Percentiles rank a stretch among this genome's conserved stretches.
Evolutionary conservation across 2,113 vertebrate genomes (phyloP).

Genomic region (Sturnus vulgaris): DNA sequence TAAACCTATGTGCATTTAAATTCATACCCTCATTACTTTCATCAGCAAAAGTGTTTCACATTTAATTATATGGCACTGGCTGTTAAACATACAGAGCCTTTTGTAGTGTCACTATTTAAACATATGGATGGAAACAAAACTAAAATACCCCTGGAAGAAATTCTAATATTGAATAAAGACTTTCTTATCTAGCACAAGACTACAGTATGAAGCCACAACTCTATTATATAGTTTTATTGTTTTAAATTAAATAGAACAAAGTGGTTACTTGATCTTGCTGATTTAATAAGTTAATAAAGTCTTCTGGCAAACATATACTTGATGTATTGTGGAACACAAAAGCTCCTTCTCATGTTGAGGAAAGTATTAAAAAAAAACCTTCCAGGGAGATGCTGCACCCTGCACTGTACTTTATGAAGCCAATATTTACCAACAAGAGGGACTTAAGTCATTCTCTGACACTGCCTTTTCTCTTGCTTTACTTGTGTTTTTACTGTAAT

Average conservation of each 20-base stretch:
- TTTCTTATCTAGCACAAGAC: constrained; percentile 15
- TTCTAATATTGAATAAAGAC: neutral
- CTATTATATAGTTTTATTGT: constrained; percentile 69
- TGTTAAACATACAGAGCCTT: neutral
- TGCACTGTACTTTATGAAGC: neutral
- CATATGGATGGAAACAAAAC: neutral
- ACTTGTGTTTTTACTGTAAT: neutral
- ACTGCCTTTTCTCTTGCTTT: neutral
- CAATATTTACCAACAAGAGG: constrained; percentile 3
- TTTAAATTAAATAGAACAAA: constrained; percentile 65
- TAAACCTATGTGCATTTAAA: neutral
- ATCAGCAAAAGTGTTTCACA: neutral
- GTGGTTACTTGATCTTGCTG: constrained; percentile 54
- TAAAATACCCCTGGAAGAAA: neutral
- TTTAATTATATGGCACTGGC: neutral
- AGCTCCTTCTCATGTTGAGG: constrained; percentile 9
- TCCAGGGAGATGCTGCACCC: neutral
- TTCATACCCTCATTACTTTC: neutral
- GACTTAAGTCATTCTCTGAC: neutral
- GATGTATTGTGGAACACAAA: constrained; percentile 6
- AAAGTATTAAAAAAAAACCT: constrained; percentile 6
- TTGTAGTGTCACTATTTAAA: neutral
- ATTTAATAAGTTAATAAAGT: constrained; percentile 71
- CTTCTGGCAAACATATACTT: constrained; percentile 30
- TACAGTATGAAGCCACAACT: constrained; percentile 27